Base-by-base conservation (phyloP, 2,797 vertebrate genomes). In the Artibeus jamaicensis region DNA sequence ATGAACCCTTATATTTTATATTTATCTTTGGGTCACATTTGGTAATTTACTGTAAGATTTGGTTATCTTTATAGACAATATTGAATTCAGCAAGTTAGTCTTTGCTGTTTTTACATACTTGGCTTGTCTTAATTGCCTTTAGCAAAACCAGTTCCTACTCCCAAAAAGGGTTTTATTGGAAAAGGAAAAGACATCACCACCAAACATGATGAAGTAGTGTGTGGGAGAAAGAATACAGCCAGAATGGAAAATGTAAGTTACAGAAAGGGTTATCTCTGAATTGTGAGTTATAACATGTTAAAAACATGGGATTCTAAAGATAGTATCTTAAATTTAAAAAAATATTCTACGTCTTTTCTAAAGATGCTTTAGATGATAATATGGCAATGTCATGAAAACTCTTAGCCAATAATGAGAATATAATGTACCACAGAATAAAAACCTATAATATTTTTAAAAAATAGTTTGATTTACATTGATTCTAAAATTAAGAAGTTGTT, bases 181-280 rank as follows among this genome's bases (percentile, higher is more conserved):
- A 99, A 99, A 98, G 99, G 99, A 94, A 99, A 99, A 98, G 99
- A 99, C 98, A 99, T 99, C 97, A 99, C 99, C 68, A 99, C 99
- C 26, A 99, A 99, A 97, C 99, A 99, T 0, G 99, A 99, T 87
- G 99, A 99, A 97, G 99, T 98, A 19, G 98, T 99, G 16, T 99
- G 99, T 62, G 99, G 99, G 78, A 99, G 99, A 95, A 99, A 99
- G 98, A 99, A 99, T 96, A 99, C 99, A 0, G 99, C 99, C 3
- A 99, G 99, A 86, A 99, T 99, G 99, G 99, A 99, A 97, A 99
- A 99, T 46, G 99, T 99, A 98, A 99, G 99, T 95, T 79, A 83
- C 29, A 70, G 74, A 67, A 74, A 55, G 68, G 76, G 22, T 90
- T 89, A 0, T 62, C 29, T 90, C 32, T 82, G 42, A 90, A 53